Evolutionary conservation across 2,888 invertebrate genomes (phyloP).

Genomic region (Microdon myrmicae): DNA sequence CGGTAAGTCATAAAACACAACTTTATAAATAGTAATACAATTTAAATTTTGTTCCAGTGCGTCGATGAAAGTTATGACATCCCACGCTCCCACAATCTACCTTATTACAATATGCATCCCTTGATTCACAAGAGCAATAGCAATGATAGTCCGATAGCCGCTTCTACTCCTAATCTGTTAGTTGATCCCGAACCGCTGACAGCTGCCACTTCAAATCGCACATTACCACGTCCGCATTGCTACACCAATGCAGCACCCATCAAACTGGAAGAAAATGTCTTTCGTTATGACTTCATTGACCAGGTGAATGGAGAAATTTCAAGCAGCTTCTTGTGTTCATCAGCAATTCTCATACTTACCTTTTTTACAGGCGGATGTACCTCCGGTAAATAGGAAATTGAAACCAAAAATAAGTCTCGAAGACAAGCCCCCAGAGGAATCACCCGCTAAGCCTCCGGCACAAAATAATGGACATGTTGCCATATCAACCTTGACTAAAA

Average conservation of each 20-base stretch:
- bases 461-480: constrained; percentile 53
- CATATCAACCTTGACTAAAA: constrained; percentile 50
- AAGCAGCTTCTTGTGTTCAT: not conserved
- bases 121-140: constrained; percentile 60
- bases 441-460: constrained; percentile 61
- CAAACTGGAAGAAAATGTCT: constrained; percentile 67
- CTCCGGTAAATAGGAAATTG: constrained; percentile 82
- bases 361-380: constrained; percentile 67
- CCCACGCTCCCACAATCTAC: constrained; percentile 74
- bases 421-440: constrained; percentile 61
- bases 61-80: constrained; percentile 76
- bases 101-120: constrained; percentile 64
- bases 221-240: constrained; percentile 65
- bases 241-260: constrained; percentile 70
- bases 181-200: constrained; percentile 54
- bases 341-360: not conserved
- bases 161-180: constrained; percentile 65
- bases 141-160: constrained; percentile 62
- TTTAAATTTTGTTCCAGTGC: constrained; percentile 39
- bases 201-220: constrained; percentile 54
- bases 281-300: constrained; percentile 69
- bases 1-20: constrained; percentile 53
- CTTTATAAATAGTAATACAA: not conserved
- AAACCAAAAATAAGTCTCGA: constrained; percentile 72
- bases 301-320: constrained; percentile 50